Evolutionary conservation across 1,140 invertebrate genomes (phyloP), one percentile per base, ranked within the genome.

Genomic region (Lepidotrigona ventralis): DNA sequence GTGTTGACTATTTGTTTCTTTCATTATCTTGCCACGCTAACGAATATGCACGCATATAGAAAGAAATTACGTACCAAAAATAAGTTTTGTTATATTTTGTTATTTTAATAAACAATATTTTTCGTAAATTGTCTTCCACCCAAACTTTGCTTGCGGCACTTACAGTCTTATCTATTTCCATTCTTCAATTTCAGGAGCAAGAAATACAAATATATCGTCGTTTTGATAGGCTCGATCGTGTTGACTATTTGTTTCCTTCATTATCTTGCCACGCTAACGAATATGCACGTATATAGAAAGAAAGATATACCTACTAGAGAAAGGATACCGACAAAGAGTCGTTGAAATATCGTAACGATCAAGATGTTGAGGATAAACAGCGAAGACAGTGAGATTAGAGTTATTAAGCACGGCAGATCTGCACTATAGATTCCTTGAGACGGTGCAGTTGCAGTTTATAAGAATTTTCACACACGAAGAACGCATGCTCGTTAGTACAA

Each of bases 401-500:
- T 68, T 21, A 66, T 66, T 17, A 19, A 8, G 4, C 11, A 33
- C 23, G 15, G 4, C 9, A 2, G 33, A 39, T 39, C 12, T 51
- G 17, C 4, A 54, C 23, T 23, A 51, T 60, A 11, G n/a, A 72
- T 70, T 69, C 9, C 23, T 39, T 19, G 0, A 39, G 17, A n/a
- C 58, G 11, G 26, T 33, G 33, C 23, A 63, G n/a, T 68, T 17
- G 8, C 21, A 11, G 1, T 12, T 11, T 11, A 1, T 46, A 60
- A 82, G 23, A 60, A 58, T 46, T 46, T 46, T 46, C 39, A 46
- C 39, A 63, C 80, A 69, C 80, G 73, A 76, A 81, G 23, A 5
- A 81, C 29, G 3, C 19, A 8, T 9, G 51, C 3, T 23, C 46
- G 73, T 72, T 81, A 66, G 12, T 54, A 39, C 53, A 66, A 14